These are phyloP conservation scores for Prinia subflava DNA, from an alignment of 2,113 vertebrate species.

Conservation along the genomic window DNA sequence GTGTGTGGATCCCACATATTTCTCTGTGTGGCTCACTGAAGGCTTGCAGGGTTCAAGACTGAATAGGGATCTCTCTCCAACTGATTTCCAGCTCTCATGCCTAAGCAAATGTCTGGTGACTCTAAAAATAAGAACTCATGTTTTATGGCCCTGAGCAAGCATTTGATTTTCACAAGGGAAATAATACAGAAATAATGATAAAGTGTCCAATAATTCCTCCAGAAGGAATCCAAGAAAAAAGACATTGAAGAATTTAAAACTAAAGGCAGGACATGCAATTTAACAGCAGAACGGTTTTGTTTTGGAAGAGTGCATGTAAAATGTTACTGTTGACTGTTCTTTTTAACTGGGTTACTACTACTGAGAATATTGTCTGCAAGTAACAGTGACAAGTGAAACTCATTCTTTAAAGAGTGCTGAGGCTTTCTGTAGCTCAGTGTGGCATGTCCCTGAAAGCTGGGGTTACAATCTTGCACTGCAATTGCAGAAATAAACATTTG, in stretches of 20 bases:
- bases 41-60: not conserved
- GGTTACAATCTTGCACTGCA: not conserved
- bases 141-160: not conserved
- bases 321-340: not conserved
- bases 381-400: not conserved
- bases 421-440: not conserved
- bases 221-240: not conserved
- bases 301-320: not conserved
- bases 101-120: not conserved
- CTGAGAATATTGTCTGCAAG: not conserved
- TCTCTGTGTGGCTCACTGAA: not conserved
- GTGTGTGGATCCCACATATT: accelerated
- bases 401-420: not conserved
- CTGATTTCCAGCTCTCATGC: not conserved
- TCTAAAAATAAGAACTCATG: not conserved
- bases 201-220: conserved; percentile 10
- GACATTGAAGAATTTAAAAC: conserved; percentile 21
- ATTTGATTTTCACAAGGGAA: conserved; percentile 52
- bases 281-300: not conserved
- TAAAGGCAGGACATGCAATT: not conserved
- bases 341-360: not conserved
- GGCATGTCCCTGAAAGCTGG: not conserved
- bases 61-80: not conserved
- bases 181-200: conserved; percentile 48
- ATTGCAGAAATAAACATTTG: not conserved